These are phyloP conservation scores for Mycteria americana DNA, from an alignment of 2,797 vertebrate genomes.

Conservation along the genomic window DNA sequence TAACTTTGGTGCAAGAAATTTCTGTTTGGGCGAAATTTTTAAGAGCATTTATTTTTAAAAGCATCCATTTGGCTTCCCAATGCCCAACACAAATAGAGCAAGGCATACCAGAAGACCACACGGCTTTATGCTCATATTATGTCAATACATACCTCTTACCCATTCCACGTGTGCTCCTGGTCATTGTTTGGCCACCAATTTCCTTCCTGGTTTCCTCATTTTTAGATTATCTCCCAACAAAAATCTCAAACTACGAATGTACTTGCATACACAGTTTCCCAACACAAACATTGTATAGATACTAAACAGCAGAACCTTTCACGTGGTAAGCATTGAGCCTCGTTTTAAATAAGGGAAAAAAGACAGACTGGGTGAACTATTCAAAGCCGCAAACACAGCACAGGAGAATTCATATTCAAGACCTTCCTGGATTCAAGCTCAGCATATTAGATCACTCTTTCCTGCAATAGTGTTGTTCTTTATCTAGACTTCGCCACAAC, in stretches of 20 bases:
- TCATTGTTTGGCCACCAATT: rapidly evolving
- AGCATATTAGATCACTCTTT: neutral
- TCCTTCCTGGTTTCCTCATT: neutral
- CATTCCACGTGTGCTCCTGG: neutral
- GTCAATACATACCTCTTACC: neutral
- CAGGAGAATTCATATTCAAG: neutral
- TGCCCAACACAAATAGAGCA: neutral
- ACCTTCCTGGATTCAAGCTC: neutral
- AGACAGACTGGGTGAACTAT: neutral
- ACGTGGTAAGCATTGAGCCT: neutral
- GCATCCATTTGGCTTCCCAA: neutral
- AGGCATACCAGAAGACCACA: neutral
- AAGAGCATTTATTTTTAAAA: neutral
- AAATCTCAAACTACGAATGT: neutral
- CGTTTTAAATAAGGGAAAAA: neutral
- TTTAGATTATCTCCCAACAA: neutral
- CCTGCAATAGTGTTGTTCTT: neutral
- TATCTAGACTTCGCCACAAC: slow-evolving; percentile 9
- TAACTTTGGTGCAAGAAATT: neutral
- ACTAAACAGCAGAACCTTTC: neutral
- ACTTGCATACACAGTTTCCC: neutral
- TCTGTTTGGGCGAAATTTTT: neutral
- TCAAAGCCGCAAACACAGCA: neutral
- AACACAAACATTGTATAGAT: neutral
- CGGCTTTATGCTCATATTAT: neutral